These are phyloP conservation scores for Manis javanica DNA, from an alignment of 2,797 vertebrate genomes.

Conservation along the genomic window DNA sequence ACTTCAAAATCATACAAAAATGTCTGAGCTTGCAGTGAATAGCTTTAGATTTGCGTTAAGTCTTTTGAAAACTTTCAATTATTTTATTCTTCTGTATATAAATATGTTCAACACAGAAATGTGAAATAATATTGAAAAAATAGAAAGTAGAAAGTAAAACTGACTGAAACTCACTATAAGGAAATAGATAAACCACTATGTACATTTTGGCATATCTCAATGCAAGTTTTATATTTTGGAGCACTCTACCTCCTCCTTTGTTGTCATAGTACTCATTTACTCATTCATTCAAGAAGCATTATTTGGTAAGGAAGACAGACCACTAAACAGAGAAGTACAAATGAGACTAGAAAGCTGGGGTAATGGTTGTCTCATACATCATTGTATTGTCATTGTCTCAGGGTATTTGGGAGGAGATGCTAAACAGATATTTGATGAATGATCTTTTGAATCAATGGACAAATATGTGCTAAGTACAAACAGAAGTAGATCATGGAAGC, in stretches of 20 bases:
- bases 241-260: background rate
- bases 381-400: background rate
- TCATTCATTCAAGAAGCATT: background rate
- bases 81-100: slow-evolving; percentile 12
- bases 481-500: background rate
- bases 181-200: background rate
- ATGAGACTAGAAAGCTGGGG: background rate
- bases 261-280: background rate
- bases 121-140: background rate
- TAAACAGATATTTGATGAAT: background rate
- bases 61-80: background rate
- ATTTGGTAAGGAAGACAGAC: background rate
- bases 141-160: slow-evolving; percentile 11
- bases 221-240: background rate
- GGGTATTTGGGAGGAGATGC: background rate
- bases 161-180: background rate
- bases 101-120: background rate
- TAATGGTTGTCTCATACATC: background rate
- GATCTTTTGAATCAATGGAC: background rate
- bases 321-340: background rate
- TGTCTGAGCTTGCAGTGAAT: background rate
- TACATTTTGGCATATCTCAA: background rate
- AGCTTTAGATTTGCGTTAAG: background rate
- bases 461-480: background rate
- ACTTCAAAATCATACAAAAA: background rate